phyloP scores from a whole-genome alignment of 1,140 invertebrate genomes.

The Chrysomallon squamiferum region DNA sequence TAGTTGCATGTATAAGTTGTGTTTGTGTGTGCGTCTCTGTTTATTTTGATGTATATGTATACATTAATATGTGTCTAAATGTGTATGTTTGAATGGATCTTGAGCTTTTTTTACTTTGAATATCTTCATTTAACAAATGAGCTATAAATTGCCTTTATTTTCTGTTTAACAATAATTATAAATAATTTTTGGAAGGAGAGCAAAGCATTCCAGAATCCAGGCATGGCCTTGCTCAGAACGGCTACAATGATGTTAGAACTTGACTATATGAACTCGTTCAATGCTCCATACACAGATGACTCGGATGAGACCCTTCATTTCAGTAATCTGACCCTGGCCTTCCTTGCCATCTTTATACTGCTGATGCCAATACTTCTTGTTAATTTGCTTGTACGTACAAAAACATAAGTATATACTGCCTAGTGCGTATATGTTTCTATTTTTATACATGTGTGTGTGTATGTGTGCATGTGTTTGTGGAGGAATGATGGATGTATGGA shows the following conservation, averaged over 20 bases:
- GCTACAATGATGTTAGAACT: conserved; percentile 92
- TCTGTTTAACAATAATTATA: too few species aligned
- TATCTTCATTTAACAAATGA: too few species aligned
- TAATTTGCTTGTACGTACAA: conserved; percentile 75
- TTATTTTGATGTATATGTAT: too few species aligned
- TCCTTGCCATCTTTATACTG: conserved; percentile 84
- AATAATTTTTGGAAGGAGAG: conserved; percentile 34
- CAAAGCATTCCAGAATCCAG: conserved; percentile 58
- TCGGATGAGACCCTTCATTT: conserved; percentile 70
- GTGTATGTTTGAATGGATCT: too few species aligned
- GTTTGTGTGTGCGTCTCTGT: too few species aligned
- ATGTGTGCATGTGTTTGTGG: background rate
- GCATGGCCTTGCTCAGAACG: conserved; percentile 79
- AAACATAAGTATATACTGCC: too few species aligned
- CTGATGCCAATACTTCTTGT: conserved; percentile 90
- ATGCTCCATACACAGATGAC: conserved; percentile 73
- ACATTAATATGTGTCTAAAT: too few species aligned
- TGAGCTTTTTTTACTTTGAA: too few species aligned
- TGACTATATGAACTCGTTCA: conserved; percentile 85
- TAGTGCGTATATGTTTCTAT: too few species aligned
- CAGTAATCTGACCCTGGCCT: conserved; percentile 77
- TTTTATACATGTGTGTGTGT: background rate
- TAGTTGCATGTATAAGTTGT: too few species aligned
- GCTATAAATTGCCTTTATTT: too few species aligned
- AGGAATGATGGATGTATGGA: too few species aligned